Percentiles rank a stretch among this genome's conserved stretches.
Evolutionary conservation across 2,113 vertebrate genomes (phyloP).

Genomic region (Psilopogon haemacephalus): DNA sequence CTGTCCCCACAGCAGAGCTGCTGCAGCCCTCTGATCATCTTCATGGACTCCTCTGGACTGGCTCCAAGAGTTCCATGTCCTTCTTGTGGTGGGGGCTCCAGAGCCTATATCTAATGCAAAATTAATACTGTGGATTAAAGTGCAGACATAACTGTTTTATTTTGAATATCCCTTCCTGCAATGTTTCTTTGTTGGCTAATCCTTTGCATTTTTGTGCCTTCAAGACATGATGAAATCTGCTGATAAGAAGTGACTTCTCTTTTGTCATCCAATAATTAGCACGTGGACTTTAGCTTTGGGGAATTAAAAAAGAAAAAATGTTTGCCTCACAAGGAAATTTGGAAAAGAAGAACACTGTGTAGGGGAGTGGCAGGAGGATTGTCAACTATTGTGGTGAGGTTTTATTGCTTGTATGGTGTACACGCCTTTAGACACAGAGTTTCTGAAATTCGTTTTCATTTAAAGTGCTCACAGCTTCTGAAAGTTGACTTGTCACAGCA

Average conservation of each 20-base stretch:
- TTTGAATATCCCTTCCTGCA: conserved; percentile 31
- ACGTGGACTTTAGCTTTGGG: neutral
- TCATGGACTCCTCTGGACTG: too few species aligned
- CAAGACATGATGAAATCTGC: conserved; percentile 42
- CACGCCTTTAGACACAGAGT: neutral
- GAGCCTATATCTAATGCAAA: conserved; percentile 13
- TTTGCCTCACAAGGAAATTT: conserved; percentile 30
- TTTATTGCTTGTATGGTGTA: neutral
- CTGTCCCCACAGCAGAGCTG: too few species aligned
- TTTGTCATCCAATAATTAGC: conserved; percentile 29
- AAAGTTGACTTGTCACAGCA: neutral
- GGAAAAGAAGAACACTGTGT: neutral
- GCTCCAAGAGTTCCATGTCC: too few species aligned
- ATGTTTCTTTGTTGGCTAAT: conserved; percentile 51
- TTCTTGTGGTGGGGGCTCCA: too few species aligned
- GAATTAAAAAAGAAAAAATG: neutral
- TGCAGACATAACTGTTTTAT: conserved; percentile 35
- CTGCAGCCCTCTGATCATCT: too few species aligned
- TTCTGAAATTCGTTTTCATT: neutral
- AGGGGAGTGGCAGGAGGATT: conserved; percentile 12
- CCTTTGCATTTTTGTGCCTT: conserved; percentile 63
- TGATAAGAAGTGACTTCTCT: conserved; percentile 38
- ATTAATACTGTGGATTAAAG: conserved; percentile 42
- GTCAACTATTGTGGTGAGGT: conserved; percentile 17
- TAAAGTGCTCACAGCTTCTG: neutral